A percentile compares a stretch with the other conserved stretches of the same genome.
Evolutionary conservation across 2,888 invertebrate genomes (phyloP).

Genomic region (Nomada ruficornis): DNA sequence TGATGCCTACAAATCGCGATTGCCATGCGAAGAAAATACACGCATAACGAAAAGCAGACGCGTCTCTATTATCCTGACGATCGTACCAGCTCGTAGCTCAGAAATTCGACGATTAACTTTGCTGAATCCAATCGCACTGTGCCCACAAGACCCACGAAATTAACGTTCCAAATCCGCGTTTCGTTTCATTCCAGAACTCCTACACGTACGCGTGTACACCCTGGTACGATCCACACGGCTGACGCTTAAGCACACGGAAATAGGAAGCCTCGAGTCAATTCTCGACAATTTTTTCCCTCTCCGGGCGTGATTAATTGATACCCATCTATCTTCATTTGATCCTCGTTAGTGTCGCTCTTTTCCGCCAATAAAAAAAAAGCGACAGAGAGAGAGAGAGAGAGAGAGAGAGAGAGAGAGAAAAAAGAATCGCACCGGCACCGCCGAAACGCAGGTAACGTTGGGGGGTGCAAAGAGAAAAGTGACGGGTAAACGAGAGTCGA

Average conservation of each 20-base stretch:
- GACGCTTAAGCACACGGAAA: conserved; percentile 21
- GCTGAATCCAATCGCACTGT: neutral
- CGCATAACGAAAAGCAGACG: no score
- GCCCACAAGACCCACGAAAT: neutral
- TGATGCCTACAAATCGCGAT: no score
- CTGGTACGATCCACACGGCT: neutral
- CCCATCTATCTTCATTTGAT: conserved; percentile 66
- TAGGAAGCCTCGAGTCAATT: conserved; percentile 43
- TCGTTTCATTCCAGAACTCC: neutral
- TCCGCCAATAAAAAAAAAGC: neutral
- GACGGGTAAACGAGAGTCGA: conserved; percentile 15
- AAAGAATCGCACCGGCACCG: neutral
- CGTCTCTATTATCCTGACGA: no score
- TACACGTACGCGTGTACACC: no score
- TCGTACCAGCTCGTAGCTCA: no score
- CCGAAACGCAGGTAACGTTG: neutral
- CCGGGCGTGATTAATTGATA: conserved; percentile 62
- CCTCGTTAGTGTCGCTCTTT: conserved; percentile 62
- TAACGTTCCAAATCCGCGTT: no score
- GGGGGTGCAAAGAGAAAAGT: neutral
- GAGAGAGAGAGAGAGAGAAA: neutral
- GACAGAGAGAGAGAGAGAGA: neutral
- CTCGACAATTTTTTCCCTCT: conserved; percentile 33
- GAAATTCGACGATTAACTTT: no score
- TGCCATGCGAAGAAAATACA: no score